Percentiles rank a stretch among this genome's conserved stretches.
Evolutionary conservation across 2,888 invertebrate species (phyloP).

Genomic region (Chymomyza amoena): DNA sequence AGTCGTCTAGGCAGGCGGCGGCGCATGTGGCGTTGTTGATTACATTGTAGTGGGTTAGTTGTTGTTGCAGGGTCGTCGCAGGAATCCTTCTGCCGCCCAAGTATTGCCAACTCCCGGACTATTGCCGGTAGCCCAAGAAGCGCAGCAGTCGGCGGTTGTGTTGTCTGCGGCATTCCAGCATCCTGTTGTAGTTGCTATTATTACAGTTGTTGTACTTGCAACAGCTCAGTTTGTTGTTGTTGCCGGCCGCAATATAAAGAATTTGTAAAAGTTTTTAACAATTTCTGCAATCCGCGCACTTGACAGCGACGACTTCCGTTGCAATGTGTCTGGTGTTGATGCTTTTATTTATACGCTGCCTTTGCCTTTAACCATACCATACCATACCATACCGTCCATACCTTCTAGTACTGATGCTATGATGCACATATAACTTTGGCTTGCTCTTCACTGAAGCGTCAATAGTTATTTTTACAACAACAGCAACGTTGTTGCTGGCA

Average conservation of each 20-base stretch:
- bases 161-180: conserved; percentile 64
- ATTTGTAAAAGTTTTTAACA: conserved; percentile 68
- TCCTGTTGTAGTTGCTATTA: conserved; percentile 62
- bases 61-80: conserved; percentile 10
- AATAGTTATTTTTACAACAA: conserved; percentile 63
- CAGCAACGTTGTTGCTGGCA: conserved; percentile 38
- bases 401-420: neutral
- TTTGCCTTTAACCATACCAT: neutral
- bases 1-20: conserved; percentile 24
- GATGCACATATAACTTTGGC: conserved; percentile 48
- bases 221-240: conserved; percentile 50
- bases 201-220: conserved; percentile 49
- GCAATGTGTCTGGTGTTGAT: conserved; percentile 69
- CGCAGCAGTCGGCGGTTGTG: conserved; percentile 46
- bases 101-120: too few species aligned
- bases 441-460: conserved; percentile 58
- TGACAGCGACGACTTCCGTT: conserved; percentile 62
- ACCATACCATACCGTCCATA: too few species aligned
- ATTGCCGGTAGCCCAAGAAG: too few species aligned
- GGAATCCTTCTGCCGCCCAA: too few species aligned
- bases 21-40: conserved; percentile 66
- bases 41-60: conserved; percentile 52
- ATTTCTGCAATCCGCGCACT: conserved; percentile 63
- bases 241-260: conserved; percentile 58
- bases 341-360: conserved; percentile 54